These are phyloP conservation scores for Schizothorax lantsangensis DNA, from an alignment of 2,797 vertebrate genomes.

Conservation along the genomic window DNA sequence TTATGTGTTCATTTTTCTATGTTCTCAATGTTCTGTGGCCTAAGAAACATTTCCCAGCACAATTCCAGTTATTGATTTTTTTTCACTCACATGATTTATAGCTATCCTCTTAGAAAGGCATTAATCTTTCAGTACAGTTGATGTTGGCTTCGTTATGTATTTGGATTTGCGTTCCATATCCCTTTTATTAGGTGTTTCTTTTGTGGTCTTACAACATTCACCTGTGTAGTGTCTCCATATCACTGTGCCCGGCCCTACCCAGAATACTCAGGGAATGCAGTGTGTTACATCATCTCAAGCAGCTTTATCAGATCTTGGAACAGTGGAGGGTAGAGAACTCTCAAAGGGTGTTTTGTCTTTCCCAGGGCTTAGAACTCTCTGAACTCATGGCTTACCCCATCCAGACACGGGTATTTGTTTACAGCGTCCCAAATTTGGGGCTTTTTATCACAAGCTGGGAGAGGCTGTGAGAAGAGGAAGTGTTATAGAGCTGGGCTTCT, in stretches of 20 bases:
- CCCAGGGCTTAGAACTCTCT: constrained; percentile 76
- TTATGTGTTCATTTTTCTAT: neutral
- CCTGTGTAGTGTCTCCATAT: constrained; percentile 45
- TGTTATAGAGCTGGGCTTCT: constrained; percentile 61
- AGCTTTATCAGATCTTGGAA: constrained; percentile 78
- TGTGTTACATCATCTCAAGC: constrained; percentile 76
- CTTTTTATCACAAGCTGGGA: constrained; percentile 70
- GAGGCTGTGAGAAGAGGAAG: constrained; percentile 67
- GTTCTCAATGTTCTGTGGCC: neutral
- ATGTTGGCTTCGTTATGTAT: neutral
- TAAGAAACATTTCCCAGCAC: neutral
- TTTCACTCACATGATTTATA: neutral
- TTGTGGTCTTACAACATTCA: constrained; percentile 40
- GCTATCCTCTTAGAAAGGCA: neutral
- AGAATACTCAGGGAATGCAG: constrained; percentile 67
- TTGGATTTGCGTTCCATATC: constrained; percentile 37
- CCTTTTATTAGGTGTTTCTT: constrained; percentile 47
- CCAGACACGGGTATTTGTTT: constrained; percentile 79
- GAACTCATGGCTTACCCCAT: constrained; percentile 75
- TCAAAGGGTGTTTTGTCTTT: constrained; percentile 87
- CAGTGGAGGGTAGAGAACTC: constrained; percentile 75
- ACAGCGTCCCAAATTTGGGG: constrained; percentile 74
- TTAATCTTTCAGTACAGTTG: neutral
- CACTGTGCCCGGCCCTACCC: constrained; percentile 53
- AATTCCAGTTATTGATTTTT: neutral